phyloP scores from a whole-genome alignment of 2,888 invertebrate species.

The Dryococelus australis region DNA sequence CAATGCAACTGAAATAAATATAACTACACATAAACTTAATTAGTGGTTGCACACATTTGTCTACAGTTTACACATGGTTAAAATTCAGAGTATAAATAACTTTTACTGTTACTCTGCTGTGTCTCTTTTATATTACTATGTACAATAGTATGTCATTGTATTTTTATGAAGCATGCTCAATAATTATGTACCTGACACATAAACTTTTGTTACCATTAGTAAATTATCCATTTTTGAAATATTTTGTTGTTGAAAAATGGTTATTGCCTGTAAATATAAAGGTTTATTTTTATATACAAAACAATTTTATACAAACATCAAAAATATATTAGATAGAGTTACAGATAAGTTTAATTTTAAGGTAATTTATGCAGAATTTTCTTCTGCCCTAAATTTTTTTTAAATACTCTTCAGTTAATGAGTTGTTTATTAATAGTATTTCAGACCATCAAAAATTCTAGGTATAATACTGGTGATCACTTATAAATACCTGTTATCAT shows the following conservation, averaged over 20 bases:
- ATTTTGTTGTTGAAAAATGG: background rate
- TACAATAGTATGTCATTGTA: background rate
- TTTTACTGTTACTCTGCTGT: background rate
- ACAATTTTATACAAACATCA: no score
- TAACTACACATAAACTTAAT: background rate
- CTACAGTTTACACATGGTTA: background rate
- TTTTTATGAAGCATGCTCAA: background rate
- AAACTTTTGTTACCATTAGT: background rate
- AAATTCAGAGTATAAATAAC: background rate
- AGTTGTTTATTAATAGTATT: no score
- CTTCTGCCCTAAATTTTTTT: no score
- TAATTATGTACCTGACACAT: background rate
- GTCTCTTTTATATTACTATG: background rate
- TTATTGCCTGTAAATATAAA: background rate
- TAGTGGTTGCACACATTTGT: background rate
- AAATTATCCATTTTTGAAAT: conserved; percentile 7
- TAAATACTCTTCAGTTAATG: no score
- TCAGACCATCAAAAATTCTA: no score
- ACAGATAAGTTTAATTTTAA: no score
- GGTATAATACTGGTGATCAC: no score
- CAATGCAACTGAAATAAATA: background rate
- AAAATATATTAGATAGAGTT: no score
- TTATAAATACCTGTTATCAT: no score
- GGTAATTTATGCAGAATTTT: no score
- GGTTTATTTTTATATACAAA: background rate